phyloP scores from a whole-genome alignment of 2,888 invertebrate genomes.

The Shargacucullia verbasci region DNA sequence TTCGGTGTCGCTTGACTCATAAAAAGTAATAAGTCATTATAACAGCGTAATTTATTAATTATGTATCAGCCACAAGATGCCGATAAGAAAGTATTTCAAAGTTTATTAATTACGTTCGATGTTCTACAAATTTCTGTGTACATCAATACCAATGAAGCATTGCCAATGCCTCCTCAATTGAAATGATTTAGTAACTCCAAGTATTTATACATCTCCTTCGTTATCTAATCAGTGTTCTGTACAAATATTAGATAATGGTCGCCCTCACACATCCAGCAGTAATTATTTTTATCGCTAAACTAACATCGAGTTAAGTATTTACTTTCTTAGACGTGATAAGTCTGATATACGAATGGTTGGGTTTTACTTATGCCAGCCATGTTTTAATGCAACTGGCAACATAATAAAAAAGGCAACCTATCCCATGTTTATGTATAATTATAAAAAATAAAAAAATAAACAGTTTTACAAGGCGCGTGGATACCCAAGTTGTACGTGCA shows the following conservation, averaged over 20 bases:
- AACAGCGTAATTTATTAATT: slow-evolving; percentile 22
- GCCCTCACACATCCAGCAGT: slow-evolving; percentile 81
- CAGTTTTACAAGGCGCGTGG: neutral
- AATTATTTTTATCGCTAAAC: slow-evolving; percentile 85
- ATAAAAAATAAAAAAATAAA: neutral
- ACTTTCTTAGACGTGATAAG: slow-evolving; percentile 78
- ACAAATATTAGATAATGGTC: slow-evolving; percentile 85
- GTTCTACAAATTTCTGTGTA: neutral
- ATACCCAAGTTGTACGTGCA: slow-evolving; percentile 7
- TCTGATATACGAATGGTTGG: slow-evolving; percentile 47
- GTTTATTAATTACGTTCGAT: neutral
- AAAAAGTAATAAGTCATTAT: slow-evolving; percentile 33
- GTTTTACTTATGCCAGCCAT: slow-evolving; percentile 10
- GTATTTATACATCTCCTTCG: slow-evolving; percentile 70
- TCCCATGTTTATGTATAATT: no score
- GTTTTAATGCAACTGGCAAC: slow-evolving; percentile 11
- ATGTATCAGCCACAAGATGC: slow-evolving; percentile 8
- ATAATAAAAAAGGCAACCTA: slow-evolving; percentile 3
- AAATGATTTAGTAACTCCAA: slow-evolving; percentile 66
- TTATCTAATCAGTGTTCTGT: slow-evolving; percentile 81
- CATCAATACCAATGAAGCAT: slow-evolving; percentile 8
- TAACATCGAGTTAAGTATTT: slow-evolving; percentile 78
- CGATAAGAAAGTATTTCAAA: slow-evolving; percentile 14
- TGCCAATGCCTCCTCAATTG: slow-evolving; percentile 34
- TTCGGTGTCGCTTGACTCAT: slow-evolving; percentile 13